A percentile compares a stretch with the other conserved stretches of the same genome.
Conservation (phyloP, 2,888 invertebrate species). For the Therioaphis trifolii region DNA sequence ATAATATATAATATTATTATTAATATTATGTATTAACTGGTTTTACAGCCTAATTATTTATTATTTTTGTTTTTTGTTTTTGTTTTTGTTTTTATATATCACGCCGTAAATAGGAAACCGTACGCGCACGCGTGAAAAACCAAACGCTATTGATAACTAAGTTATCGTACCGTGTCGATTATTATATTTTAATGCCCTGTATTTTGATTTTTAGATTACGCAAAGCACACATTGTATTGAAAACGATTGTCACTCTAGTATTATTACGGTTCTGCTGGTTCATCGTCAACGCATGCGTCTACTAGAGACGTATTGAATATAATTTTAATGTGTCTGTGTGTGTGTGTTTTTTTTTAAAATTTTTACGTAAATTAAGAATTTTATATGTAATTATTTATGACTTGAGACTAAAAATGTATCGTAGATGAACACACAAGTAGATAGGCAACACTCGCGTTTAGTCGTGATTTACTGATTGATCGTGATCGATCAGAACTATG, state of each 20-base stretch:
- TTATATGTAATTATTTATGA: conserved; percentile 18
- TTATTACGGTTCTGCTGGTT: conserved; percentile 44
- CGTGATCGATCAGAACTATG: too few species aligned
- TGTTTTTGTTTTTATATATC: too few species aligned
- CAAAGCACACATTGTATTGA: conserved; percentile 54
- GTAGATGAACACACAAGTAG: background rate
- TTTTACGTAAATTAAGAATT: background rate
- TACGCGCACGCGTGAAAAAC: too few species aligned
- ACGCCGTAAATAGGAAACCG: too few species aligned
- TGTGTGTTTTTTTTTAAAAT: background rate
- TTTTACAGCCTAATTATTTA: too few species aligned
- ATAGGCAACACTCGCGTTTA: too few species aligned
- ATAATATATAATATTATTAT: too few species aligned
- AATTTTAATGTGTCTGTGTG: background rate
- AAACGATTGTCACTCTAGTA: conserved; percentile 22
- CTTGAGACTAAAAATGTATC: background rate
- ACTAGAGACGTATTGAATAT: background rate
- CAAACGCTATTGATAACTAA: too few species aligned
- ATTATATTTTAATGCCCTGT: background rate
- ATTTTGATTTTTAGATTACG: conserved; percentile 51
- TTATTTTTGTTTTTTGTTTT: too few species aligned
- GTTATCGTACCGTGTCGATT: too few species aligned
- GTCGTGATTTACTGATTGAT: too few species aligned
- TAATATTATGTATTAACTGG: too few species aligned
- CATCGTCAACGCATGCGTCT: conserved; percentile 15